Evolutionary conservation across 2,797 vertebrate species (phyloP), one percentile per base, ranked within the genome.

Genomic region (Epinephelus coioides): DNA sequence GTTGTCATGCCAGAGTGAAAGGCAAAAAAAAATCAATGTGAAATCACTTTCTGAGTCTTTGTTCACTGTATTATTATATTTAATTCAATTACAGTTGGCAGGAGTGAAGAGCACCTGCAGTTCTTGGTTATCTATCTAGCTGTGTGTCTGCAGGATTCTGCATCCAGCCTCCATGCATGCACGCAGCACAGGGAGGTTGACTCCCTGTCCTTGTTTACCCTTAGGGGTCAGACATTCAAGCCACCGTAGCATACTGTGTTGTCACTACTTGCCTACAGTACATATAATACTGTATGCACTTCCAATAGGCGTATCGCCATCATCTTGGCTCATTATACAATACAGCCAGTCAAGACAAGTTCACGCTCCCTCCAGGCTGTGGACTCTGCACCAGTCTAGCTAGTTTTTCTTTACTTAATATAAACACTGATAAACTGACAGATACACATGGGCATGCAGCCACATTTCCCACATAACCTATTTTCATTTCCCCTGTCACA

Each of bases 351-450:
- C 76, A 81, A 76, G 90, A 91, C 93, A 88, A 75, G 90, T 85
- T 85, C 70, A 88, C 13, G 15, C 81, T 84, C 79, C 63, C 86
- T 85, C 2, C 53, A 21, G 85, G 68, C 74, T 74, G 81, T 92
- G 90, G 88, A 95, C 92, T 95, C 90, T 93, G 91, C 92, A 92
- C 92, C 91, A 78, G 88, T 94, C 86, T 77, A 79, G 85, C 90
- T 90, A 69, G 88, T 94, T 95, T 91, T 87, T 82, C 83, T 90
- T 88, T 66, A 71, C 80, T 83, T 85, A 73, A 85, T 91, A 90
- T 90, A 90, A 92, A 92, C 87, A 89, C 79, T 78, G 88, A 91
- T 88, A 89, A 83, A 91, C 81, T 59, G 49, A 78, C 87, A 89
- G 78, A 86, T 76, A 70, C 72, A 69, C 65, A 64, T 15, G 54